A percentile compares a stretch with the other conserved stretches of the same genome.
Evolutionary conservation across 2,113 vertebrate genomes (phyloP).

Genomic region (Mastomys coucha): DNA sequence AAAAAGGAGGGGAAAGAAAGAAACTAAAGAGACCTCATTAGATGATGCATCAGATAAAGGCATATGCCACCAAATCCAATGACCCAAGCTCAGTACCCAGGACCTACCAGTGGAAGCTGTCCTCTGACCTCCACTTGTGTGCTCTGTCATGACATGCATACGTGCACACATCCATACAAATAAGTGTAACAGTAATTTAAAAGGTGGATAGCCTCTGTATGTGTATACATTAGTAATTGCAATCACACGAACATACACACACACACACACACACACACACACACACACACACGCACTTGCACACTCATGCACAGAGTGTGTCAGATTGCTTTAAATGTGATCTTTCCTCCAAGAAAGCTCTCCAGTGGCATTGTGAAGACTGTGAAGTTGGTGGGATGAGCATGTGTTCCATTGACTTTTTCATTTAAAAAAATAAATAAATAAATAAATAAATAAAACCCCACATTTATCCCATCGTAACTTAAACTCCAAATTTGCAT

Average conservation of each 20-base stretch:
- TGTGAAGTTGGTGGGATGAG: not conserved
- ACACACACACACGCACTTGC: not conserved
- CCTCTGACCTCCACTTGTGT: not conserved
- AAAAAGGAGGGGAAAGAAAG: not conserved
- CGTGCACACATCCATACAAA: not conserved
- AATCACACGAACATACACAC: not conserved
- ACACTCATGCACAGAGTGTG: not conserved
- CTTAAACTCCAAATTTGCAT: constrained; percentile 1
- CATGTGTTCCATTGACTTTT: not conserved
- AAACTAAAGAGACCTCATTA: not conserved
- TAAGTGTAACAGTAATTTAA: not conserved
- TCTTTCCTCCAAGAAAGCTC: constrained; percentile 6
- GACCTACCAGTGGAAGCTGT: not conserved
- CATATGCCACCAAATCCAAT: not conserved
- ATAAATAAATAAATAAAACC: too few relatives aligned
- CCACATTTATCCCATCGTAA: not conserved
- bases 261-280: not conserved
- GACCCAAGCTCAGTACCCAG: too few relatives aligned
- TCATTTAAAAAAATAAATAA: not conserved
- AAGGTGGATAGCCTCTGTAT: not conserved
- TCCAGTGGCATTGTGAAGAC: not conserved
- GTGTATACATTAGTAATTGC: not conserved
- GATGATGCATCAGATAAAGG: not conserved
- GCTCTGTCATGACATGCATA: not conserved
- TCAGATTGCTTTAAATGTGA: not conserved